Evolutionary conservation across 2,797 vertebrate species (phyloP), one percentile per base, ranked within the genome.

Genomic region (Sparidentex hasta): DNA sequence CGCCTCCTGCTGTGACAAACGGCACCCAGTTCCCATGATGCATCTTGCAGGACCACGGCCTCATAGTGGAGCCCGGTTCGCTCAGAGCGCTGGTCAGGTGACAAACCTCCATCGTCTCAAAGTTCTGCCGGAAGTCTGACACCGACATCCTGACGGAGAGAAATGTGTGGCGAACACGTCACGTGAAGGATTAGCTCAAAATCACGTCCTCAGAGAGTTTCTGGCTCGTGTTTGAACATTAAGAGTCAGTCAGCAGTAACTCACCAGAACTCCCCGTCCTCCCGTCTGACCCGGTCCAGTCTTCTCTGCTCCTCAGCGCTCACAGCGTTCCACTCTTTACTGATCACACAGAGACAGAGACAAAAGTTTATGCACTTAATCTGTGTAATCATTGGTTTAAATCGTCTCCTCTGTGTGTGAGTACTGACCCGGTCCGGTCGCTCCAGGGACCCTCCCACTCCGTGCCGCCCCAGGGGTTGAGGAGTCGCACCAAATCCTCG

Each of bases 241-340:
- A 1, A 47, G 6, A 48, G 21, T 57, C 3, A 55, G 4, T 56
- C 20, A 21, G 29, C 16, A 21, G 48, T 18, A 12, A 89, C 91
- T 90, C 83, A 96, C 95, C 95, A 96, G 92, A 96, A 96, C 83
- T 96, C 96, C 1, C 95, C 96, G 20, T 96, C 96, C 21, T 95
- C 93, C 48, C 73, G 78, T 0, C 29, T 56, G 0, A 93, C 90
- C 55, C 90, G 70, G 1, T 48, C 70, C 46, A 95, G 71, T 7
- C 93, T 75, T 4, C 29, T 65, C 85, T 95, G 94, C 76, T 96
- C 94, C 65, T 83, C 84, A 0, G 12, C 0, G 58, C 86, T 92
- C 71, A 96, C 94, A 0, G 25, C 75, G 12, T 5, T 73, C 95
- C 95, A 96, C 87, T 95, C 91, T 0, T 65, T 46, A 13, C 95